Base-by-base conservation (phyloP, 1,140 invertebrate genomes). In the Drosophila guanche region DNA sequence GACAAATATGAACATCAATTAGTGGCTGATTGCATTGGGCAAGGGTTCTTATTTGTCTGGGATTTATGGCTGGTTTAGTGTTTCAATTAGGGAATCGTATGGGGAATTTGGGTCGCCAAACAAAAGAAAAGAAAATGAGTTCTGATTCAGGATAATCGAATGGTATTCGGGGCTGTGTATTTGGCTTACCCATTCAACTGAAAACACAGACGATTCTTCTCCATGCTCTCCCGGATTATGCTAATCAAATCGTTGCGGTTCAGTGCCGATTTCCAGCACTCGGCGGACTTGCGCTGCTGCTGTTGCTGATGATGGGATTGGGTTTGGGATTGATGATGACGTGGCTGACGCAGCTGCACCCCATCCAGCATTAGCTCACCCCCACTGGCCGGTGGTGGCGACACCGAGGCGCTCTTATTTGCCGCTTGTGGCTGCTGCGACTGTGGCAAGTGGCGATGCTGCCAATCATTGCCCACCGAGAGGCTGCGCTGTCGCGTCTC, bases 171-270 rank as follows among this genome's bases (percentile, higher is more conserved):
- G 25, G 25, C 16, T 0, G 47, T 33, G 42, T 48, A n/a, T 33
- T 65, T 69, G 40, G 75, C 89, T 92, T 92, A 96, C 95, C 95
- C 95, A 91, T 94, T 94, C 90, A 94, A 93, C 93, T 96, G 95
- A 94, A 96, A 95, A 94, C 94, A 95, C 92, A 96, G 92, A 91
- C 96, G 96, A 92, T 97, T 97, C 92, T 97, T 96, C 91, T 97
- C 96, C 96, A 97, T 97, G 91, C 97, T 97, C 59, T 96, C 95
- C 92, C 97, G 95, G 79, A 97, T 96, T 74, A 97, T 95, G 92
- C 97, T 95, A 56, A 96, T 94, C 68, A 97, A 93, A 92, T 97
- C 95, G 85, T 96, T 95, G 73, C 95, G 93, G 88, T 97, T 96
- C 68, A 96, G 92, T 43, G 90, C 90, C 60, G 95, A 95, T 59